Conservation (phyloP, 2,113 vertebrate genomes). For the Polypterus senegalus region DNA sequence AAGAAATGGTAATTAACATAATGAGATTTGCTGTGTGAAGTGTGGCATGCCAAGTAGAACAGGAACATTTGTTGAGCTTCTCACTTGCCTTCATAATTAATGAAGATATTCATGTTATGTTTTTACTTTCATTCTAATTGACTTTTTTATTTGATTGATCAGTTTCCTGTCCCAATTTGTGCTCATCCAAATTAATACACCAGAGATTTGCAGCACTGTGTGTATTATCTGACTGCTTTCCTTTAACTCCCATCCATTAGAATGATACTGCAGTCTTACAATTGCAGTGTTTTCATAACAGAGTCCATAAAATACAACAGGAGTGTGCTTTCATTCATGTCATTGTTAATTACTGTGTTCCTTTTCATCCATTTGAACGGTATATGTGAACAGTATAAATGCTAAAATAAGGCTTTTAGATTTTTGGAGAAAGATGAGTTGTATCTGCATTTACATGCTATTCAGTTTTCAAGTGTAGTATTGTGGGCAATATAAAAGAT, state of each 20-base stretch:
- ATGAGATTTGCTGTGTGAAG: constrained; percentile 22
- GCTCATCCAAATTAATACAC: not conserved
- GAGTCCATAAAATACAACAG: too few species aligned
- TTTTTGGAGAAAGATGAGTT: too few species aligned
- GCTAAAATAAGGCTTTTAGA: too few species aligned
- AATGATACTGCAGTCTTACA: not conserved
- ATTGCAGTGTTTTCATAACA: too few species aligned
- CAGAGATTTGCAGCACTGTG: not conserved
- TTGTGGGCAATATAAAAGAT: too few species aligned
- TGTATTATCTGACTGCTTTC: not conserved
- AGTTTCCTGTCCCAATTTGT: not conserved
- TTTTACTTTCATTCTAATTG: constrained; percentile 7
- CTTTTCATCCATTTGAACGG: too few species aligned
- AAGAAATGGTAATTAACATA: constrained; percentile 24
- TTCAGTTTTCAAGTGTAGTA: too few species aligned
- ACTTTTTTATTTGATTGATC: constrained; percentile 18
- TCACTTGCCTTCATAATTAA: constrained; percentile 18
- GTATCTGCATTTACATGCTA: too few species aligned
- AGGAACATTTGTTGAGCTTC: constrained; percentile 5
- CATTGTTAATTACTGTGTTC: too few species aligned
- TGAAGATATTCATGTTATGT: constrained; percentile 5
- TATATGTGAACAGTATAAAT: too few species aligned
- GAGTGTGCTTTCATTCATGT: too few species aligned
- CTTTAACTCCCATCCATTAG: not conserved
- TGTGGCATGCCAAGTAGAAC: constrained; percentile 13